A percentile compares a stretch with the other conserved stretches of the same genome.
Evolutionary conservation across 2,797 vertebrate genomes (phyloP).

Genomic region (Cichlasoma orientale): DNA sequence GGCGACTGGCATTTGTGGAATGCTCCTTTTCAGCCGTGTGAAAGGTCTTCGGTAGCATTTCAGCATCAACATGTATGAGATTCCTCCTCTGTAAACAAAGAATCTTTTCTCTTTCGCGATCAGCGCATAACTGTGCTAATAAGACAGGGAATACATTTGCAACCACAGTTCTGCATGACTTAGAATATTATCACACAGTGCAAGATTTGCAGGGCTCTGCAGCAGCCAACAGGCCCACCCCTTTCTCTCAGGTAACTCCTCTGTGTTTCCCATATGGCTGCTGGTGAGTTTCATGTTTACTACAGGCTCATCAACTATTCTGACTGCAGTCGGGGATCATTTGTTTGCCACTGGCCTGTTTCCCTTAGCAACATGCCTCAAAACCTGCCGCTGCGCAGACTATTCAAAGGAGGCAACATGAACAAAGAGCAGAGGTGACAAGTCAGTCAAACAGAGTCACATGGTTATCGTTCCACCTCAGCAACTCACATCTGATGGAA

Average conservation of each 20-base stretch:
- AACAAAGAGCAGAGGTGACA: conserved; percentile 39
- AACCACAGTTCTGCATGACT: conserved; percentile 44
- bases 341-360: conserved; percentile 66
- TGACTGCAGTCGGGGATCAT: conserved; percentile 50
- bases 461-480: conserved; percentile 31
- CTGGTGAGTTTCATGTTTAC: conserved; percentile 57
- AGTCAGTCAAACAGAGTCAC: conserved; percentile 33
- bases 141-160: conserved; percentile 35
- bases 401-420: conserved; percentile 56
- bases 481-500: conserved; percentile 15
- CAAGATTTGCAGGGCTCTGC: background rate
- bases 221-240: background rate
- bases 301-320: conserved; percentile 56
- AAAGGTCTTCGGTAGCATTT: background rate
- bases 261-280: conserved; percentile 55
- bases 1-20: conserved; percentile 37
- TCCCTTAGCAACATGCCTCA: conserved; percentile 62
- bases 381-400: conserved; percentile 30
- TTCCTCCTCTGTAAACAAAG: conserved; percentile 40
- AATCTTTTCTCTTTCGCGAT: conserved; percentile 22
- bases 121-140: background rate
- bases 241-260: background rate
- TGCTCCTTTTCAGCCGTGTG: background rate
- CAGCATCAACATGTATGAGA: conserved; percentile 19
- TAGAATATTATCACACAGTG: conserved; percentile 14